Evolutionary conservation across 2,797 vertebrate genomes (phyloP), one percentile per base, ranked within the genome.

Genomic region (Hypotaenidia philippensis): DNA sequence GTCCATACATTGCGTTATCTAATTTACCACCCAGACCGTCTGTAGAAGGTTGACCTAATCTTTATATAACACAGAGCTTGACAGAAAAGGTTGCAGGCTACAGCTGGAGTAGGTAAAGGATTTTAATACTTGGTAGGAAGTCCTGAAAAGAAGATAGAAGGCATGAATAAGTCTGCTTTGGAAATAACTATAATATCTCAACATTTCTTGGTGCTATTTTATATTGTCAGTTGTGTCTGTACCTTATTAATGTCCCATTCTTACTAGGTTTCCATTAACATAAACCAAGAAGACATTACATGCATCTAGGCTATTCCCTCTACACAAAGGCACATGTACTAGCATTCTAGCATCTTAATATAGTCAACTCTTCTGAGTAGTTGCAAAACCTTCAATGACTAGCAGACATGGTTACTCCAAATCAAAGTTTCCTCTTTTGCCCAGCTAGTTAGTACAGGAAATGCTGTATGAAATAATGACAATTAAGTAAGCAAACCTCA

Each of bases 251-350:
- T 38, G 47, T 60, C 36, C 16, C 16, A 34, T 64, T 87, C 56
- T 85, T 65, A 70, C 14, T 49, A 40, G 76, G 84, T 60, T 83
- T 89, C 32, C n/a, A 44, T 32, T 70, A 70, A 66, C 59, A 72
- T 66, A 92, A 95, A 95, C 82, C 53, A 83, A 69, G 29, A 78
- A 82, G 85, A 40, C 38, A 60, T 56, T 92, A 83, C 75, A 79
- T 49, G 31, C 52, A 85, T 79, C 52, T 79, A 63, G 59, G 84
- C 17, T 86, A 76, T 76, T 90, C 66, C 66, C 74, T 94, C 47
- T 79, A 64, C 75, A 70, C 75, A 86, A 64, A 86, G 50, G 40
- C 32, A 64, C 7, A 9, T 82, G 63, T 79, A 49, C 68, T 76
- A 40, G n/a, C 83, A 78, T 86, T 78, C 83, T 94, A 44, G 93